Conservation (phyloP, 2,113 vertebrate genomes). For the Thermophis baileyi region DNA sequence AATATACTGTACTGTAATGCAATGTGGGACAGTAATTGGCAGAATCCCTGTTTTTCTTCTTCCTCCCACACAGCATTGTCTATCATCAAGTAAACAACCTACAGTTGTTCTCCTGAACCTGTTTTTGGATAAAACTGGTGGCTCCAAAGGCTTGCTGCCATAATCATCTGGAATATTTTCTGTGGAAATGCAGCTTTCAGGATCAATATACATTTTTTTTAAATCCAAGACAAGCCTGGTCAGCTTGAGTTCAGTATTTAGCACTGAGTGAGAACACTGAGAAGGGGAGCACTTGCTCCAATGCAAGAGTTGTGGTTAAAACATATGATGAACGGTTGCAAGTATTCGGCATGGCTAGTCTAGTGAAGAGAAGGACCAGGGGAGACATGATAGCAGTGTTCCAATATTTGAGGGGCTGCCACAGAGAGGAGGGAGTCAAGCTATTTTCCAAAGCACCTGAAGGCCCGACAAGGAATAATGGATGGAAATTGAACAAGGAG, state of each 20-base stretch:
- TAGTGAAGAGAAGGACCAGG: no score
- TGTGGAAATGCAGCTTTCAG: neutral
- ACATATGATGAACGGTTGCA: no score
- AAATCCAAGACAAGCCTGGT: neutral
- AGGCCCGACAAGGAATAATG: no score
- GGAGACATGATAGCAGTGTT: no score
- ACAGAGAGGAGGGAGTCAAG: no score
- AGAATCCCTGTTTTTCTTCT: neutral
- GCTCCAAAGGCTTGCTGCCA: neutral
- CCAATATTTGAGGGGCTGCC: no score
- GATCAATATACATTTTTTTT: neutral
- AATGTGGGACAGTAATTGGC: neutral
- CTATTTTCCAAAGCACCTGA: no score
- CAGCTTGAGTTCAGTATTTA: neutral
- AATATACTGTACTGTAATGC: neutral
- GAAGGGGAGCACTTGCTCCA: neutral
- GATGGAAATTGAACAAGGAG: no score
- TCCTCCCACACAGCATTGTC: neutral
- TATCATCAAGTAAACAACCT: neutral
- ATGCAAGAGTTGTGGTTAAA: neutral
- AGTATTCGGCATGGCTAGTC: no score
- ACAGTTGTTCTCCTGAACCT: neutral
- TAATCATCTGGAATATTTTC: neutral
- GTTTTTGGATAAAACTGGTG: neutral
- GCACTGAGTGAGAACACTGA: neutral